Percentiles rank a stretch among this genome's conserved stretches.
These are phyloP conservation scores for Lagodon rhomboides DNA, from an alignment of 2,797 vertebrate genomes.

Conservation along the genomic window DNA sequence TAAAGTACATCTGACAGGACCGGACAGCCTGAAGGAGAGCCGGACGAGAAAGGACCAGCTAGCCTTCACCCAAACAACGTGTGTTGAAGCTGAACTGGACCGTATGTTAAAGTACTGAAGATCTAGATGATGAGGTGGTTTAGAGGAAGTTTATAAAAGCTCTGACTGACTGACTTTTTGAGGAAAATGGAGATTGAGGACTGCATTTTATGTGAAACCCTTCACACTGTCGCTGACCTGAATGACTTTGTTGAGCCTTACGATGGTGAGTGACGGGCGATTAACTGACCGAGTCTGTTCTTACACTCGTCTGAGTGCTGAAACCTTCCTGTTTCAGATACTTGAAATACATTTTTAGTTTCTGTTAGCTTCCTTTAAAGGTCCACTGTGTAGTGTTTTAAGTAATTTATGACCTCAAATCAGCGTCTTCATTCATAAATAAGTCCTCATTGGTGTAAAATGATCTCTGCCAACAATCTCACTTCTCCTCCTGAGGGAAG, in stretches of 20 bases:
- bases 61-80: neutral
- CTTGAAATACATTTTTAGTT: neutral
- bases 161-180: neutral
- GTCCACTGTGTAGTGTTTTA: too few species aligned
- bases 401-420: too few species aligned
- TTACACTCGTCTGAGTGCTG: neutral
- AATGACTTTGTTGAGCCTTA: constrained; percentile 69
- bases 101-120: neutral
- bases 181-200: constrained; percentile 55
- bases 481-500: too few species aligned
- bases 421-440: too few species aligned
- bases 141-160: neutral
- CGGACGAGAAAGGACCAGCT: neutral
- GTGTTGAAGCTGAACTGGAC: neutral
- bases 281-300: neutral
- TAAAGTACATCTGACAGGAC: constrained; percentile 6
- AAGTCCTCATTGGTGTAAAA: too few species aligned
- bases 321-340: neutral
- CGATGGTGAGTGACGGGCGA: constrained; percentile 56
- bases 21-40: neutral
- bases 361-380: neutral
- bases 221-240: constrained; percentile 66
- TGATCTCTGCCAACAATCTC: too few species aligned
- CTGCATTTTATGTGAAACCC: constrained; percentile 44
- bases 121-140: neutral